Evolutionary conservation across 2,113 vertebrate genomes (phyloP).

Genomic region (Brienomyrus longianalis): DNA sequence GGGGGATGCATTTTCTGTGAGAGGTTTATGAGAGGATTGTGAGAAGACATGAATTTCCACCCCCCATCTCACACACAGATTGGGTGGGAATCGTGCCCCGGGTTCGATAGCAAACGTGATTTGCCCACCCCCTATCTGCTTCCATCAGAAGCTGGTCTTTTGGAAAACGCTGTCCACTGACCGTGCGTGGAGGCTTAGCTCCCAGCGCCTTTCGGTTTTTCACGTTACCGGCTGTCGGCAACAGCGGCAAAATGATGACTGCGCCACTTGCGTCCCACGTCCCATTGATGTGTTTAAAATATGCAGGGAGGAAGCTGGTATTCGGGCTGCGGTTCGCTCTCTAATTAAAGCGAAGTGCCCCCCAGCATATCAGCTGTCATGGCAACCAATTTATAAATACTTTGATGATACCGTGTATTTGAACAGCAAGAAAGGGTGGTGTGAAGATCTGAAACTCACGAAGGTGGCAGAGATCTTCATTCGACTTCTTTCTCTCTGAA

Average conservation of each 20-base stretch:
- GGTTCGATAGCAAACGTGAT: conserved; percentile 43
- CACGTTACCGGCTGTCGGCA: conserved; percentile 51
- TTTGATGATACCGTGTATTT: conserved; percentile 21
- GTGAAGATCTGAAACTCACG: background rate
- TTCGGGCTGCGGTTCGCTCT: conserved; percentile 34
- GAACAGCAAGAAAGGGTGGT: background rate
- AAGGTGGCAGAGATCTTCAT: background rate
- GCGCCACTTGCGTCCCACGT: conserved; percentile 31
- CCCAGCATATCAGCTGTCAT: conserved; percentile 43
- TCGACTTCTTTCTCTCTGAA: background rate
- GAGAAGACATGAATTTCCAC: conserved; percentile 20
- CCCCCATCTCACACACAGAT: conserved; percentile 36
- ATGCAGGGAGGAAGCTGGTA: conserved; percentile 36
- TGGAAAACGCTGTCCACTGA: conserved; percentile 12
- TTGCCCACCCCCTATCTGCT: conserved; percentile 23
- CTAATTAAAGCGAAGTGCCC: conserved; percentile 46
- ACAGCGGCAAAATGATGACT: conserved; percentile 42
- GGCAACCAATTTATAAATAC: conserved; percentile 39
- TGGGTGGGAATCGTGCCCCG: conserved; percentile 35
- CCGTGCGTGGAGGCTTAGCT: background rate
- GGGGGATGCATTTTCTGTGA: conserved; percentile 24
- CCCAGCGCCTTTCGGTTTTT: conserved; percentile 26
- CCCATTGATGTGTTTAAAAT: conserved; percentile 47
- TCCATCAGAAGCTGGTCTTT: conserved; percentile 34
- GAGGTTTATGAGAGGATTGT: conserved; percentile 5